phyloP scores from a whole-genome alignment of 2,888 invertebrate genomes.

The Lasioglossum leucozonium region DNA sequence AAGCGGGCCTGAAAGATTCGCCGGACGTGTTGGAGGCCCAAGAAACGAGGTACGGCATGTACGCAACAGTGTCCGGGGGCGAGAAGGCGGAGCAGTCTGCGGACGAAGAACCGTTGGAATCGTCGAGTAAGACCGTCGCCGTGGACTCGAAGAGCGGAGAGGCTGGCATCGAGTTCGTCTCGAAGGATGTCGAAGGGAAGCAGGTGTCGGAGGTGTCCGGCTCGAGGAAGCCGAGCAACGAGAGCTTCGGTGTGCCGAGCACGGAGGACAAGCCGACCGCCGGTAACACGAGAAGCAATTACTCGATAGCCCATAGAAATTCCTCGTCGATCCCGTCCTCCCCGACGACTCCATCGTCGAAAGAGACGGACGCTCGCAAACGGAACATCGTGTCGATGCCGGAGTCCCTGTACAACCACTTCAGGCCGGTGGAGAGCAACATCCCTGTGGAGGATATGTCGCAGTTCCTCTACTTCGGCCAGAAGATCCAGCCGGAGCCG shows the following conservation, averaged over 20 bases:
- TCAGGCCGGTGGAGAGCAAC: slow-evolving; percentile 87
- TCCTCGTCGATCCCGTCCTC: slow-evolving; percentile 12
- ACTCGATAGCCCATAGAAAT: slow-evolving; percentile 31
- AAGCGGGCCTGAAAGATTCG: slow-evolving; percentile 50
- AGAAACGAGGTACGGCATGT: slow-evolving; percentile 77
- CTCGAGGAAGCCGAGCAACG: slow-evolving; percentile 1
- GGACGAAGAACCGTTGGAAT: slow-evolving; percentile 29
- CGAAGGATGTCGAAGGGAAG: slow-evolving; percentile 14
- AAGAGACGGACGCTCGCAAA: slow-evolving; percentile 84
- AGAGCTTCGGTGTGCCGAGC: slow-evolving; percentile 3
- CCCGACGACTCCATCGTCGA: slow-evolving; percentile 53
- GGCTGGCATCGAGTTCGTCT: slow-evolving; percentile 18
- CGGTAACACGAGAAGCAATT: slow-evolving; percentile 37
- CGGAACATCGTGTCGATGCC: slow-evolving; percentile 87
- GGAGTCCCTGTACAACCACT: slow-evolving; percentile 88
- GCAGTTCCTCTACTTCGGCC: slow-evolving; percentile 90
- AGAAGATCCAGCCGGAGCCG: slow-evolving; percentile 86
- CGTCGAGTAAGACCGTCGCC: slow-evolving; percentile 3
- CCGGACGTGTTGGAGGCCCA: slow-evolving; percentile 77
- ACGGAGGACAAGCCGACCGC: slow-evolving; percentile 40
- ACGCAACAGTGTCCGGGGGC: slow-evolving; percentile 66
- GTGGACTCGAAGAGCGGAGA: slow-evolving; percentile 3
- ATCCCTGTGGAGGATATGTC: slow-evolving; percentile 88
- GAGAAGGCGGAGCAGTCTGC: slow-evolving; percentile 30
- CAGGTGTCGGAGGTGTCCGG: slow-evolving; percentile 36